Conservation (phyloP, 2,797 vertebrate species). For the Sebastiscus tertius region DNA sequence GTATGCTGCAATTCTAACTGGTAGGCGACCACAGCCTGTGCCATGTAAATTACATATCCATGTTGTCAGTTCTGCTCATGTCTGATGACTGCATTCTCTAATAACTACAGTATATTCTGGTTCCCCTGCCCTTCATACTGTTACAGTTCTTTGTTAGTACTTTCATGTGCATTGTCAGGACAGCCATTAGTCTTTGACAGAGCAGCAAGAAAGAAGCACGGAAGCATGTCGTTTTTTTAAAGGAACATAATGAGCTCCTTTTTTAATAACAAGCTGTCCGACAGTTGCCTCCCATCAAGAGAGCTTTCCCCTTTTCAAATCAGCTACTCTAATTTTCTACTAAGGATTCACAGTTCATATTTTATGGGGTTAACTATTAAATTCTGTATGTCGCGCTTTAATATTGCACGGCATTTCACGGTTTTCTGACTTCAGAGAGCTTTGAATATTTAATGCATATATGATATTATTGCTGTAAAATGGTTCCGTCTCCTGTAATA, state of each 20-base stretch:
- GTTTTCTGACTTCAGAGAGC: constrained; percentile 39
- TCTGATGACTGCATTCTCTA: background rate
- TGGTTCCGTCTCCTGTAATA: background rate
- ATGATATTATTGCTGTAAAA: constrained; percentile 7
- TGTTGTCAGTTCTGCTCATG: background rate
- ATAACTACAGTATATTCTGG: constrained; percentile 9
- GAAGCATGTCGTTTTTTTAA: constrained; percentile 29
- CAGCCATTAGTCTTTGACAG: constrained; percentile 39
- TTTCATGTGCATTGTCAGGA: constrained; percentile 31
- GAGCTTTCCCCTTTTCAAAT: constrained; percentile 21
- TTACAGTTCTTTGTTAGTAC: constrained; percentile 6
- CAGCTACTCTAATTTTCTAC: background rate
- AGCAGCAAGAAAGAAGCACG: background rate
- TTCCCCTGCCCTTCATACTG: background rate
- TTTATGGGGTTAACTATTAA: constrained; percentile 17
- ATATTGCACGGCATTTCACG: constrained; percentile 40
- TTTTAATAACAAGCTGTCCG: constrained; percentile 27
- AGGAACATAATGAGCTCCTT: constrained; percentile 38
- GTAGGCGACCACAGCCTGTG: background rate
- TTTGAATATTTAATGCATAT: constrained; percentile 5
- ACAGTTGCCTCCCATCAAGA: constrained; percentile 26
- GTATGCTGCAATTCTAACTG: background rate
- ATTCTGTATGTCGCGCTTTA: constrained; percentile 7
- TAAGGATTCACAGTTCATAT: constrained; percentile 6
- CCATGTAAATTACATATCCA: background rate